Evolutionary conservation across 2,113 vertebrate species (phyloP), one percentile per base, ranked within the genome.

Genomic region (Myotis lucifugus): DNA sequence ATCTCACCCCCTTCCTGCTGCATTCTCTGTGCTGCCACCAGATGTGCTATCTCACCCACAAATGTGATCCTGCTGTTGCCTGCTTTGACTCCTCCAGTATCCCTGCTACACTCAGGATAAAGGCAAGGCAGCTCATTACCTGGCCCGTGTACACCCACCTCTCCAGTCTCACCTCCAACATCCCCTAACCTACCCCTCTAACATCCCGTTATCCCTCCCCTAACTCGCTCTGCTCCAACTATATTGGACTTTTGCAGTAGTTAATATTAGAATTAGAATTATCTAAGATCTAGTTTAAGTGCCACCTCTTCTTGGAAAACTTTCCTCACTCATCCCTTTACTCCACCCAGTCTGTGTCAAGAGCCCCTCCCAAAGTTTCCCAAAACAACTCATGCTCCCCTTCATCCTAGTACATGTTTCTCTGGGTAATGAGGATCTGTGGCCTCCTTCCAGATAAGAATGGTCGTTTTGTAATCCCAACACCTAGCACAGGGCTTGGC

Each of bases 181-280:
- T 61, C 56, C 56, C 23, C 9, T 61, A 61, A 61, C 23, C 56
- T 61, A 61, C 23, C 56, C 56, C 25, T 82, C 77, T 56, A 10
- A 8, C 59, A 48, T 23, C 34, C 64, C 78, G 11, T 74, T 23
- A 6, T 48, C n/a, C 2, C 3, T 1, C 1, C 11, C 3, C n/a
- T 23, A 86, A 72, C n/a, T 70, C 14, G 13, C 48, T 84, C 18
- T 74, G 32, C 11, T 59, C 3, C 27, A 91, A 12, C 5, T 27
- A 56, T 56, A 66, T 4, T 72, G 37, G 7, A 64, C 48, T 67
- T n/a, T n/a, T 54, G 79, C 8, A 50, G 40, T 59, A 67, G 32
- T 59, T 70, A 90, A 84, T 89, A 69, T 42, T 59, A 90, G 37
- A 70, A 86, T 76, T 73, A 72, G 18, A 90, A 88, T 76, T 77